These are phyloP conservation scores for Eurystomus gularis DNA, from an alignment of 2,113 vertebrate species.

Conservation along the genomic window DNA sequence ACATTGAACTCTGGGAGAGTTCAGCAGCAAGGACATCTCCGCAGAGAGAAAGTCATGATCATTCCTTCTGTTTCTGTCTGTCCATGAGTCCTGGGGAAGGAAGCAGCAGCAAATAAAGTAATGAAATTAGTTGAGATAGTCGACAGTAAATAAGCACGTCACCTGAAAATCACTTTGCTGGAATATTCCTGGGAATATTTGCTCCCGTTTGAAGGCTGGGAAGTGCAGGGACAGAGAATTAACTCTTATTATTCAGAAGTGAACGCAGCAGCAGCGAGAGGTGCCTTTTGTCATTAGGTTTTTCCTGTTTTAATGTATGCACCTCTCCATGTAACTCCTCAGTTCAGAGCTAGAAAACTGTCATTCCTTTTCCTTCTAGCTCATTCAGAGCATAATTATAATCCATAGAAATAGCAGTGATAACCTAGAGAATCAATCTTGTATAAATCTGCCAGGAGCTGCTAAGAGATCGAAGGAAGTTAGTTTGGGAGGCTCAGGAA, in stretches of 20 bases:
- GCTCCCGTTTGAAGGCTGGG: neutral
- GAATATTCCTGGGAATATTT: neutral
- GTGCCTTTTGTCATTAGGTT: neutral
- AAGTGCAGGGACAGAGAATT: neutral
- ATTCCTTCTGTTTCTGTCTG: neutral
- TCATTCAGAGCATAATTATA: neutral
- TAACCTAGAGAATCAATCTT: neutral
- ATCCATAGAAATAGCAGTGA: neutral
- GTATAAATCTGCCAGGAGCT: neutral
- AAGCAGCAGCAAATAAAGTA: neutral
- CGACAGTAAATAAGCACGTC: neutral
- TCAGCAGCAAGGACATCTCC: neutral
- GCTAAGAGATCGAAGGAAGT: neutral
- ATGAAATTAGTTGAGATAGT: neutral
- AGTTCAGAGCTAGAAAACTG: neutral
- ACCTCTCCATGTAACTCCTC: neutral
- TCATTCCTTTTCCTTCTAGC: neutral
- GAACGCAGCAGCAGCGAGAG: neutral
- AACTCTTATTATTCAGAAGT: neutral
- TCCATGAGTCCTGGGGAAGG: neutral
- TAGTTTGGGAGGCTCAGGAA: neutral
- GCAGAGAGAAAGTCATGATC: neutral
- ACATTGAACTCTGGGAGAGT: neutral
- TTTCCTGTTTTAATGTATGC: neutral
- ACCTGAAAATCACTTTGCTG: neutral